Evolutionary conservation across 2,113 vertebrate genomes (phyloP), one percentile per base, ranked within the genome.

Genomic region (Aptenodytes forsteri): DNA sequence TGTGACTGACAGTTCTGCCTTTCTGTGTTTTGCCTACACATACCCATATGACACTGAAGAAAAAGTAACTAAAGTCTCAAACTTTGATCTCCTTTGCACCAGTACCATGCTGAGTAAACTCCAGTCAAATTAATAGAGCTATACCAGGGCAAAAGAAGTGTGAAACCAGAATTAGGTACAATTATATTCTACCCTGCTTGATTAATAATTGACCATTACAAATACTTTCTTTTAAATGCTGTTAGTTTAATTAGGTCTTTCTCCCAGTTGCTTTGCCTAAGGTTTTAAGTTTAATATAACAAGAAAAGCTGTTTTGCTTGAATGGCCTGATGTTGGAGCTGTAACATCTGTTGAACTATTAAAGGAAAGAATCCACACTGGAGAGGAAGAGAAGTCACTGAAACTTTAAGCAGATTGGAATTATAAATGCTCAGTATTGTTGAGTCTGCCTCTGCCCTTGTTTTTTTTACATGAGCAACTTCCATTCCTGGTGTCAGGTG

Each of bases 281-380:
- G 32, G 22, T 66, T 73, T 93, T 77, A 30, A 29, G 7, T 83
- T 77, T 93, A 76, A 29, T 84, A 32, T 34, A 59, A 83, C 26
- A 62, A 78, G 54, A 80, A 86, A 80, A 86, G 38, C 42, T 86
- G 54, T 90, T 94, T 38, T 73, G 20, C 16, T 83, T 86, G 71
- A 93, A 49, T 55, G 58, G 16, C 25, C 64, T 87, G 67, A 54
- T 93, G 77, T 38, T 93, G 67, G 67, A 97, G 75, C 54, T 81
- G 85, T 66, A 92, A 95, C 97, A 97, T 96, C 92, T 94, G 92
- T 86, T 96, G 76, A 71, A 55, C 88, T 96, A 47, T 71, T 90
- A 90, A 94, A 93, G 52, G 85, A 80, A 96, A 55, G 42, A 93
- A 92, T 90, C 67, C 59, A 73, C 50, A 22, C 55, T 71, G 55